Evolutionary conservation across 2,113 vertebrate genomes (phyloP).

Genomic region (Ibidorhyncha struthersii): DNA sequence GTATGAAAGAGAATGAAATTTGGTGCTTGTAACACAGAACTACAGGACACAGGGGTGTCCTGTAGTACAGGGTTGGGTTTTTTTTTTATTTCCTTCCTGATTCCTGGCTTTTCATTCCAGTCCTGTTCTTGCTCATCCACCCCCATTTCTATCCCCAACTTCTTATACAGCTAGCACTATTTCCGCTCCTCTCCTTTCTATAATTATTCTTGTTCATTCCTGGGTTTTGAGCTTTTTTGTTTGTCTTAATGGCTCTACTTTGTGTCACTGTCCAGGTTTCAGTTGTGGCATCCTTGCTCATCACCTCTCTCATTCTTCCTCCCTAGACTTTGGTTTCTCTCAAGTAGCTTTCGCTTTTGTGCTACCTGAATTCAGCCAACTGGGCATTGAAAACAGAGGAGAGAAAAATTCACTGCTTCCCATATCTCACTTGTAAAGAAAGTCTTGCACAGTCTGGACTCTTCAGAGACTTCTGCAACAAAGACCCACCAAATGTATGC

Average conservation of each 20-base stretch:
- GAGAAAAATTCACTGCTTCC: background rate
- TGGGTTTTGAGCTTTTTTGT: background rate
- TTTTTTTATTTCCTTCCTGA: background rate
- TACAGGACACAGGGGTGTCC: background rate
- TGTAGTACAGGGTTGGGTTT: too few species aligned
- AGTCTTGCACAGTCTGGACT: background rate
- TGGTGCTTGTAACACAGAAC: background rate
- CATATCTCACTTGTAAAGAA: background rate
- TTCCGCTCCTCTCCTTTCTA: background rate
- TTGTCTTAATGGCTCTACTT: background rate
- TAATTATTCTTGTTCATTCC: background rate
- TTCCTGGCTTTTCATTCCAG: background rate
- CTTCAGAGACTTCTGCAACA: background rate
- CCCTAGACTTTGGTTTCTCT: background rate
- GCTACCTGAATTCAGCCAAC: background rate
- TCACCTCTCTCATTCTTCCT: background rate
- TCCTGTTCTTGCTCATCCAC: background rate
- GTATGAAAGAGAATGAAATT: background rate
- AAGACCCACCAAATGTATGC: background rate
- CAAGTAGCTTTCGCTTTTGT: background rate
- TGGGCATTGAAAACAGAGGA: background rate
- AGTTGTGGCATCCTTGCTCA: background rate
- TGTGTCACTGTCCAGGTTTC: background rate
- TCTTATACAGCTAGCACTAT: background rate
- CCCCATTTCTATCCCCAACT: background rate